Evolutionary conservation across 2,113 vertebrate species (phyloP), one percentile per base, ranked within the genome.

Genomic region (Eublepharis macularius): DNA sequence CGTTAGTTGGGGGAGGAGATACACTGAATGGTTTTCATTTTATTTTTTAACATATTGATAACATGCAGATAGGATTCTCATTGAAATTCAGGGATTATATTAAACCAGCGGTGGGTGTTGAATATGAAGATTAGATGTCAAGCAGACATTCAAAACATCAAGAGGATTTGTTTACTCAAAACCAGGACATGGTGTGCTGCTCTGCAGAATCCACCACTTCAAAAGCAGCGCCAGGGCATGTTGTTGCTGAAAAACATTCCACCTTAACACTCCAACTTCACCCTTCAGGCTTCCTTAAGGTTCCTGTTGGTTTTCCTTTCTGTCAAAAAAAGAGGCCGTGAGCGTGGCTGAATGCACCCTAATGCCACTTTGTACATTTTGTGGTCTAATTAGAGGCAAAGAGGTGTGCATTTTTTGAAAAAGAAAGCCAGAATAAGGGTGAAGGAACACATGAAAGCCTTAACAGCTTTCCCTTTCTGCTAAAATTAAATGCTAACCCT

Each of bases 321-420:
- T 79, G 86, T 89, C 86, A 74, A 85, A 90, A 84, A 88, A 82
- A 86, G 86, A 88, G 92, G 88, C 88, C 87, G 82, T 36, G 92
- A 93, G 86, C 73, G 1, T 63, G 91, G 88, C 74, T 93, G 89
- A 94, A 88, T 89, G 93, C 84, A 72, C 78, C n/a, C 93, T 95
- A 90, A 95, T 92, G 94, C 93, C 86, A 87, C 94, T 94, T 91
- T 72, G 84, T 90, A 91, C 82, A 1, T 88, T 94, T 91, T 78
- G 82, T 88, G 92, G 93, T 88, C 94, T 95, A 95, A 96, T 97
- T 95, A 96, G 94, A 92, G 93, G 90, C 77, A 96, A 97, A 94
- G 86, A 84, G 84, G 80, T 92, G 87, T 94, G 93, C 92, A 95
- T 92, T 96, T n/a, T 94, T 91, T 90, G 92, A 87, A 90, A 85